These are phyloP conservation scores for Metridium senile DNA, from an alignment of 92 coral and sea anemone species.

Conservation along the genomic window DNA sequence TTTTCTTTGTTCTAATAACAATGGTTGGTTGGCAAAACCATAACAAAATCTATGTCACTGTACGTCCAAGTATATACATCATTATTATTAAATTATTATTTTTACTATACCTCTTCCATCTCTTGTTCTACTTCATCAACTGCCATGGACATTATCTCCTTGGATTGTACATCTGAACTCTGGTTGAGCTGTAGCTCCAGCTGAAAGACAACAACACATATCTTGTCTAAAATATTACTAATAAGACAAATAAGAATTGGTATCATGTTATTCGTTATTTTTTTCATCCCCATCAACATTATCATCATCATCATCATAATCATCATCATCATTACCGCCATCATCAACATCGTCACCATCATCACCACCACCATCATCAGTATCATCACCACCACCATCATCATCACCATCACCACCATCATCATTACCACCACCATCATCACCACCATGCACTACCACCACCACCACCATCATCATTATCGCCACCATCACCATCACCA, in stretches of 20 bases:
- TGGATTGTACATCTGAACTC: slow-evolving; percentile 53
- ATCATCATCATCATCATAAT: neutral
- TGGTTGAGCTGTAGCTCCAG: slow-evolving; percentile 63
- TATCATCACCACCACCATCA: neutral
- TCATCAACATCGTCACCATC: neutral
- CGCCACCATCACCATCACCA: neutral
- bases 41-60: neutral
- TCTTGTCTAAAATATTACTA: neutral
- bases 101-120: slow-evolving; percentile 57
- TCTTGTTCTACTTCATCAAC: slow-evolving; percentile 73
- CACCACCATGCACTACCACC: neutral
- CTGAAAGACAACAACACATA: slow-evolving; percentile 30
- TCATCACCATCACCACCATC: neutral
- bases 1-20: too few species aligned
- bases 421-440: neutral
- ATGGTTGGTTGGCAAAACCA: too few species aligned
- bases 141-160: slow-evolving; percentile 88
- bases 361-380: neutral
- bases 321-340: neutral
- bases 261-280: too few species aligned
- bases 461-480: neutral
- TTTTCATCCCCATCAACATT: neutral
- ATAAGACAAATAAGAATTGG: too few species aligned
- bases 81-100: too few species aligned
- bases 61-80: neutral